Percentiles rank a stretch among this genome's conserved stretches.
phyloP scores from a whole-genome alignment of 2,888 invertebrate species.

The Troglohyphantes excavatus region DNA sequence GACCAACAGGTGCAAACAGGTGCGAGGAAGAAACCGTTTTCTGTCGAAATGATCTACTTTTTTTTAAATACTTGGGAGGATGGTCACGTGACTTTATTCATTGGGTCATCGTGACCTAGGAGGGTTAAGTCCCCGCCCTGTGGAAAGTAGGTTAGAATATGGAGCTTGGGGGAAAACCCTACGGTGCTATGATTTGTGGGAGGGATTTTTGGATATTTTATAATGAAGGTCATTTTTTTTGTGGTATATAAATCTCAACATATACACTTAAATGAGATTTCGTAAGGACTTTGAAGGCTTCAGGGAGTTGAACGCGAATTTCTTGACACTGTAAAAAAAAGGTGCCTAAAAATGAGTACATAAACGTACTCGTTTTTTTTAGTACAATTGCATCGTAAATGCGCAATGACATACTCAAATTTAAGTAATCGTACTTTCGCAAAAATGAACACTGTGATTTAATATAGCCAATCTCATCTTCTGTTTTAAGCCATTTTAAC shows the following conservation, averaged over 20 bases:
- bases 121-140: not conserved
- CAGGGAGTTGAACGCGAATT: too few relatives aligned
- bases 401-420: too few relatives aligned
- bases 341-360: too few relatives aligned
- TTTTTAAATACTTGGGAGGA: not conserved
- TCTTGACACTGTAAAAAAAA: too few relatives aligned
- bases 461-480: too few relatives aligned
- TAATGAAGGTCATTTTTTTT: not conserved
- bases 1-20: conserved; percentile 6
- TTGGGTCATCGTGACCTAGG: not conserved
- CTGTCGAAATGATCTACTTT: conserved; percentile 4
- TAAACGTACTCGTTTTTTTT: too few relatives aligned
- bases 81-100: not conserved
- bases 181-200: not conserved
- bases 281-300: not conserved
- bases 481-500: too few relatives aligned
- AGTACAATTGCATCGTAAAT: too few relatives aligned
- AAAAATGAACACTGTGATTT: too few relatives aligned
- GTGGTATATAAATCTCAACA: not conserved
- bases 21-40: not conserved
- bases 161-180: not conserved
- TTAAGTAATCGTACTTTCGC: too few relatives aligned
- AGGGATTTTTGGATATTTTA: not conserved
- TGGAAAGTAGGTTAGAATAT: conserved; percentile 3
- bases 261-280: not conserved